Conservation (phyloP, 1,140 invertebrate genomes). For the Drosophila micromelanica region DNA sequence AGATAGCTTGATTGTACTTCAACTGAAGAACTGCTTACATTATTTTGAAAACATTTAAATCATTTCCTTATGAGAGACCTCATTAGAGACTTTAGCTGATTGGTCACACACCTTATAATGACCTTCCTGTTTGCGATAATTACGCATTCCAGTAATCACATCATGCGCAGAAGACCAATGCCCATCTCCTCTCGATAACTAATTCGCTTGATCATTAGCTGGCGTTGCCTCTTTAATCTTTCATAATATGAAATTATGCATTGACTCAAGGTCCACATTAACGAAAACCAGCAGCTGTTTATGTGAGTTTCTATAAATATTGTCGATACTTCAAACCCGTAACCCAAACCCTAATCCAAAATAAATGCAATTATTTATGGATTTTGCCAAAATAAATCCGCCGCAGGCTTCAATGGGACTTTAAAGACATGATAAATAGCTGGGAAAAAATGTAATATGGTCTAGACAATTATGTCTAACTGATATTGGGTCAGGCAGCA, state of each 20-base stretch:
- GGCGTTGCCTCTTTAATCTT: slow-evolving; percentile 43
- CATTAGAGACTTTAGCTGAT: slow-evolving; percentile 5
- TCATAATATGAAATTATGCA: slow-evolving; percentile 53
- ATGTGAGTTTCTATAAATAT: slow-evolving; percentile 50
- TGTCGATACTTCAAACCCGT: neutral
- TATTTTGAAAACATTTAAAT: neutral
- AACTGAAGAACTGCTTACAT: neutral
- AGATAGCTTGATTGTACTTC: neutral
- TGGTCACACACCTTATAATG: slow-evolving; percentile 7
- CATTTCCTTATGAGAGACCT: slow-evolving; percentile 4
- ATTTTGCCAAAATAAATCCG: slow-evolving; percentile 15
- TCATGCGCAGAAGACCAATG: slow-evolving; percentile 18
- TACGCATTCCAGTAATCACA: slow-evolving; percentile 39
- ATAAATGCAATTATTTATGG: slow-evolving; percentile 29
- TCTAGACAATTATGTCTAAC: slow-evolving; percentile 28
- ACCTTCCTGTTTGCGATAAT: slow-evolving; percentile 34
- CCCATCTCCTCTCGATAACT: slow-evolving; percentile 37
- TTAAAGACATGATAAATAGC: slow-evolving; percentile 18
- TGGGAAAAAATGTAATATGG: slow-evolving; percentile 1
- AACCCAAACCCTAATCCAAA: slow-evolving; percentile 9
- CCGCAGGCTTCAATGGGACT: neutral
- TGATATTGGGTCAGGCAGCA: slow-evolving; percentile 40
- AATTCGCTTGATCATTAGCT: slow-evolving; percentile 71
- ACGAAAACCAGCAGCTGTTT: slow-evolving; percentile 24
- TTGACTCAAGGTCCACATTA: slow-evolving; percentile 55